These are phyloP conservation scores for Ptychadena robeensis DNA, from an alignment of 2,797 vertebrate species.

Conservation along the genomic window DNA sequence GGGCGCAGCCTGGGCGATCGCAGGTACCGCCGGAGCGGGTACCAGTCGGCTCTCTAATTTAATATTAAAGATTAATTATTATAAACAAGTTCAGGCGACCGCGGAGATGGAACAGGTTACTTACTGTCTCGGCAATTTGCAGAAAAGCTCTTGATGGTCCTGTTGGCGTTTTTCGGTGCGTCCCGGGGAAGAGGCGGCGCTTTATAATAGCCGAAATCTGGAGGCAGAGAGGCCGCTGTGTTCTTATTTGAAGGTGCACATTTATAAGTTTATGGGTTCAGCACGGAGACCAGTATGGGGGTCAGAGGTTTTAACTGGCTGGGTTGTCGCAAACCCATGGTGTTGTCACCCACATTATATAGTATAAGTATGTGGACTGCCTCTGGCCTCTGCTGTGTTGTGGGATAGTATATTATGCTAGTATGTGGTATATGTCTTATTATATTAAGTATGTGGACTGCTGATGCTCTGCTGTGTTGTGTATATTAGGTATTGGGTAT, in stretches of 20 bases:
- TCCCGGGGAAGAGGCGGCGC: constrained; percentile 1
- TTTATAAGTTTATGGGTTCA: not conserved
- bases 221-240: not conserved
- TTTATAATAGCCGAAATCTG: constrained; percentile 3
- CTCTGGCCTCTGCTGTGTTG: no score
- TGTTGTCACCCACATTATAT: no score
- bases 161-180: constrained; percentile 25
- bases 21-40: constrained; percentile 24
- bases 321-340: no score
- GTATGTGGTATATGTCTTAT: no score
- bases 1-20: constrained; percentile 29
- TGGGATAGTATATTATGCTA: no score
- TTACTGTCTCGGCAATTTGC: constrained; percentile 38
- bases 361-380: no score
- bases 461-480: no score
- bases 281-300: not conserved
- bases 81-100: constrained; percentile 31
- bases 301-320: constrained; percentile 17
- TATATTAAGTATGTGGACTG: no score
- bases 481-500: no score
- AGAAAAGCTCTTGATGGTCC: constrained; percentile 12
- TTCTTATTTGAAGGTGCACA: not conserved
- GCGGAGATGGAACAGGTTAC: not conserved
- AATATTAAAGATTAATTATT: constrained; percentile 53
- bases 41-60: constrained; percentile 29